These are phyloP conservation scores for Hirundo rustica DNA, from an alignment of 2,797 vertebrate genomes.

Conservation along the genomic window DNA sequence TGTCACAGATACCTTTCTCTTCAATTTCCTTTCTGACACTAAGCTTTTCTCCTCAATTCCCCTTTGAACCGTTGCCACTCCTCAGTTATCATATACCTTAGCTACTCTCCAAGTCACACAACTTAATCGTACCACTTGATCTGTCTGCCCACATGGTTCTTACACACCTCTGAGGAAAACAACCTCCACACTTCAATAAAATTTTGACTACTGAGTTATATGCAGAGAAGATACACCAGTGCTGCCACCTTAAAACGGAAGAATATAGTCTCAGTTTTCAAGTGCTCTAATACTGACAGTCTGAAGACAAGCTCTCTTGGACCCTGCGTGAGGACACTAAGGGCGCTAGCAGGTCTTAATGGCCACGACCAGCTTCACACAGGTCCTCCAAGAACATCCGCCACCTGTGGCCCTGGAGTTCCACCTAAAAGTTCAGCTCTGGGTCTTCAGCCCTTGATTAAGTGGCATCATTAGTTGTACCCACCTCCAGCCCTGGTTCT, in stretches of 20 bases:
- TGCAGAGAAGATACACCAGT: background rate
- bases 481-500: background rate
- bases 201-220: background rate
- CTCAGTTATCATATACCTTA: background rate
- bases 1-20: background rate
- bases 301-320: background rate
- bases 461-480: fast-evolving
- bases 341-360: background rate
- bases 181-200: background rate
- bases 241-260: background rate
- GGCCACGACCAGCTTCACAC: background rate
- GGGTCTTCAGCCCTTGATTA: background rate
- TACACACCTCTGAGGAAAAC: background rate
- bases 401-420: background rate
- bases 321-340: background rate
- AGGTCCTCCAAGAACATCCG: fast-evolving
- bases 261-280: background rate
- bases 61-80: background rate
- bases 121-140: background rate
- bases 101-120: background rate
- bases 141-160: background rate
- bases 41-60: background rate
- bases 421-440: background rate
- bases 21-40: background rate
- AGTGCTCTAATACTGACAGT: background rate